Base-by-base conservation (phyloP, 2,888 invertebrate species). In the Machimus atricapillus region DNA sequence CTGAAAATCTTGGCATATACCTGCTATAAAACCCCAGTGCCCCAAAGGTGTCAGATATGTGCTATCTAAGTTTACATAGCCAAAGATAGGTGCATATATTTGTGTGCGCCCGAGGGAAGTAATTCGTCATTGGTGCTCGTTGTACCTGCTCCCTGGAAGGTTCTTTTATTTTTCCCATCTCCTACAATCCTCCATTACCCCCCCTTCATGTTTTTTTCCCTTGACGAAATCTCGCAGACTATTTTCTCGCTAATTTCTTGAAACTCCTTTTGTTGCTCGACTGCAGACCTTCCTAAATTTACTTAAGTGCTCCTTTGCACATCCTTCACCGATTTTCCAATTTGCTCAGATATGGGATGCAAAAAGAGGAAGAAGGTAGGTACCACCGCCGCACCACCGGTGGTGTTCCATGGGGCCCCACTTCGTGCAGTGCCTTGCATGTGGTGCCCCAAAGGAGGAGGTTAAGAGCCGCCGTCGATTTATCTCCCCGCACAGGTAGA, bases 321-420 rank as follows among this genome's bases (percentile, higher is more conserved):
- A 85, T 85, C 85, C 85, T 85, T 85, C 85, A 46, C 73, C 85
- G 73, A 74, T 85, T 85, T 74, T 73, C 85, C 85, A 85, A 73
- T 74, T 85, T 74, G 74, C 73, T 74, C 31, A 43, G 37, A 74
- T 66, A 66, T 66, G 76, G 40, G 82, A 82, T 82, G 82, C 58
- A 82, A 82, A 76, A 74, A 74, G 40, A 85, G 66, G 73, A 74
- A 66, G n/a, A 27, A 85, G 66, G 73, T 52, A 66, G n/a, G 52
- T 9, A 66, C 66, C 66, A 27, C 5, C 43, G 46, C 66, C 31
- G 31, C 31, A 31, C 31, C n/a, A 73, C 19, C 23, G 73, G 16
- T 14, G 73, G n/a, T 73, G 52, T n/a, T 16, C 56, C 40, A 79
- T n/a, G n/a, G n/a, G 81, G 37, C 27, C 56, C 52, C 58, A 23